Percentiles rank a stretch among this genome's conserved stretches.
These are phyloP conservation scores for Papilio xuthus DNA, from an alignment of 1,140 invertebrate genomes.

Conservation along the genomic window DNA sequence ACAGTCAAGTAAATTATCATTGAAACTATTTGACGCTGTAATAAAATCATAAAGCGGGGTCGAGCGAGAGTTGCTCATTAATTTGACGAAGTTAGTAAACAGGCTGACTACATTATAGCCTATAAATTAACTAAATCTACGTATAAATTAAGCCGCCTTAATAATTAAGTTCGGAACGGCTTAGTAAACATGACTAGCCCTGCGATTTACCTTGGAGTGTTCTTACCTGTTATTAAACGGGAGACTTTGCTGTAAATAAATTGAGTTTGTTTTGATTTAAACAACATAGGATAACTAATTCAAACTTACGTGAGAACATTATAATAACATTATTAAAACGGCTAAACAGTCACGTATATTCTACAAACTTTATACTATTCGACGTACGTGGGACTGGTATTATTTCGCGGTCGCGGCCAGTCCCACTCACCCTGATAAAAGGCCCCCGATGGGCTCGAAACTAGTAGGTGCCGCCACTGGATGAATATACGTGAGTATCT, in stretches of 20 bases:
- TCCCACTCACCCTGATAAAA: too few relatives aligned
- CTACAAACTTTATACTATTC: too few relatives aligned
- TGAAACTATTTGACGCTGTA: constrained; percentile 29
- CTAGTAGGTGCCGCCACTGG: too few relatives aligned
- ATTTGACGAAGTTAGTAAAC: constrained; percentile 49
- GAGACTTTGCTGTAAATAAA: not conserved
- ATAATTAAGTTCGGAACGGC: constrained; percentile 34
- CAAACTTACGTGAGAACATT: too few relatives aligned
- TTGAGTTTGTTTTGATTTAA: not conserved
- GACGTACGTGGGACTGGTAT: too few relatives aligned
- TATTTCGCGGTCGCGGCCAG: too few relatives aligned
- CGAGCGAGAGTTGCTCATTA: constrained; percentile 41
- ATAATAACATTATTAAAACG: too few relatives aligned
- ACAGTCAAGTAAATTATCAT: constrained; percentile 6
- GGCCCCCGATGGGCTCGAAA: too few relatives aligned
- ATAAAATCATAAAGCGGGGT: constrained; percentile 43
- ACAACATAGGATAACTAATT: too few relatives aligned
- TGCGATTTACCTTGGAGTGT: not conserved
- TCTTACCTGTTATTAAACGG: constrained; percentile 4
- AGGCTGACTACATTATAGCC: constrained; percentile 39
- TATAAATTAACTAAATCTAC: constrained; percentile 40
- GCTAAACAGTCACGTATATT: too few relatives aligned
- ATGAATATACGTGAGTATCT: too few relatives aligned
- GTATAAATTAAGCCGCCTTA: constrained; percentile 33
- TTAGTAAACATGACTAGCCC: constrained; percentile 12